These are phyloP conservation scores for Martes flavigula DNA, from an alignment of 2,797 vertebrate genomes.

Conservation along the genomic window DNA sequence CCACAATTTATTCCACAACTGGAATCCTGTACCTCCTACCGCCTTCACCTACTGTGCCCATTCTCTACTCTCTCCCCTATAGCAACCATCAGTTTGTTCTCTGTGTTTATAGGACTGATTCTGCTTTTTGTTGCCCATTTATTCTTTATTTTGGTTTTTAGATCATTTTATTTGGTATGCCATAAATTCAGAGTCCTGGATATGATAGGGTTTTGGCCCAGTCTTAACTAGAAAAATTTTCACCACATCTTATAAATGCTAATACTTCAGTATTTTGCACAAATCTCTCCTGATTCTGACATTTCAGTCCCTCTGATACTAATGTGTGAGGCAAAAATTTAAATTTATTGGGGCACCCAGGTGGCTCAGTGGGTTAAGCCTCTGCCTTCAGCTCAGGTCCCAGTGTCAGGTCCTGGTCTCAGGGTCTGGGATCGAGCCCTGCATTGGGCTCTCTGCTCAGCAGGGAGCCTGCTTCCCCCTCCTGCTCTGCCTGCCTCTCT, in stretches of 20 bases:
- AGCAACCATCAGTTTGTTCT: background rate
- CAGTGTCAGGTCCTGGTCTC: too few relatives aligned
- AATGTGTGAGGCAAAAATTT: background rate
- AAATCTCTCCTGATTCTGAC: background rate
- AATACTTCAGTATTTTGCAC: background rate
- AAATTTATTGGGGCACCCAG: background rate
- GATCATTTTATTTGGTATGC: background rate
- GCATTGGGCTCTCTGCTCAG: too few relatives aligned
- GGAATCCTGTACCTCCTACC: background rate
- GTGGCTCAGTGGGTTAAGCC: too few relatives aligned
- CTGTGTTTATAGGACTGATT: background rate
- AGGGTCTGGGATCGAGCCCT: too few relatives aligned
- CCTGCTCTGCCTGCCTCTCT: too few relatives aligned
- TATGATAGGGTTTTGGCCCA: background rate
- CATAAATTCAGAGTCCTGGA: background rate
- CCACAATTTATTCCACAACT: background rate
- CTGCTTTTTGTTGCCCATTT: background rate
- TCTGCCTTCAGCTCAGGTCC: too few relatives aligned
- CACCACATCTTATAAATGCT: background rate
- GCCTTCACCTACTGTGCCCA: background rate
- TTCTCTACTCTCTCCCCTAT: background rate
- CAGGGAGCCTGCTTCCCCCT: too few relatives aligned
- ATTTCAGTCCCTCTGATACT: background rate
- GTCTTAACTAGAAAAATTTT: background rate
- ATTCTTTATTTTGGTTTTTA: background rate